A percentile compares a stretch with the other conserved stretches of the same genome.
Evolutionary conservation across 2,888 invertebrate species (phyloP).

Genomic region (Serripes groenlandicus): DNA sequence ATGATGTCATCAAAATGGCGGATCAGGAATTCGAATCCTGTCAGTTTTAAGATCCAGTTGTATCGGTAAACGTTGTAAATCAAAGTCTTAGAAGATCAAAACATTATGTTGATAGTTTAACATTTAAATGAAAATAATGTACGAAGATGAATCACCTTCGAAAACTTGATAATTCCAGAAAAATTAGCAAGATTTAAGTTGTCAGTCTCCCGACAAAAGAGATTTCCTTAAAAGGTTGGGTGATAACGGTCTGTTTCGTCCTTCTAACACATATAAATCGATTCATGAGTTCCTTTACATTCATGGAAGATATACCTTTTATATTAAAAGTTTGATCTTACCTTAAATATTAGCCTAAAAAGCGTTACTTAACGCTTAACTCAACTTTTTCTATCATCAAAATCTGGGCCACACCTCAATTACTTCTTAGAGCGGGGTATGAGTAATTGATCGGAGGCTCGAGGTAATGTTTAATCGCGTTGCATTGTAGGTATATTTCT

Average conservation of each 20-base stretch:
- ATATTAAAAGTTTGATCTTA: no score
- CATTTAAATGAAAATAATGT: no score
- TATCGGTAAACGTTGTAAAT: no score
- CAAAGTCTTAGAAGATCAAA: no score
- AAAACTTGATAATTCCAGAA: no score
- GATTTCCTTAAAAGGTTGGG: conserved; percentile 23
- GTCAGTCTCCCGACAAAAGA: conserved; percentile 35
- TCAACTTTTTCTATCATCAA: conserved; percentile 65
- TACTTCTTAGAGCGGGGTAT: conserved; percentile 77
- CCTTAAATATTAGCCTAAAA: no score
- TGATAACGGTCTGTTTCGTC: background rate
- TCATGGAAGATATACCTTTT: no score
- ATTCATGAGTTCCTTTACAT: no score
- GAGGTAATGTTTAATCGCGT: conserved; percentile 43
- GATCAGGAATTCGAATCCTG: background rate
- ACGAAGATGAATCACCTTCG: no score
- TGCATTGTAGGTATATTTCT: conserved; percentile 49
- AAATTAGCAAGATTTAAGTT: no score
- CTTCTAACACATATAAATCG: background rate
- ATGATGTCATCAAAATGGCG: conserved; percentile 26
- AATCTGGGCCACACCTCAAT: conserved; percentile 81
- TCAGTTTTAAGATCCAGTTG: no score
- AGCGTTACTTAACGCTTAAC: conserved; percentile 54
- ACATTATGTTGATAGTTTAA: no score
- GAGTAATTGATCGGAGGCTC: conserved; percentile 57